Percentiles rank a stretch among this genome's conserved stretches.
Conservation (phyloP, 35 echinoderm and acorn worm species). For the Hemicentrotus pulcherrimus region DNA sequence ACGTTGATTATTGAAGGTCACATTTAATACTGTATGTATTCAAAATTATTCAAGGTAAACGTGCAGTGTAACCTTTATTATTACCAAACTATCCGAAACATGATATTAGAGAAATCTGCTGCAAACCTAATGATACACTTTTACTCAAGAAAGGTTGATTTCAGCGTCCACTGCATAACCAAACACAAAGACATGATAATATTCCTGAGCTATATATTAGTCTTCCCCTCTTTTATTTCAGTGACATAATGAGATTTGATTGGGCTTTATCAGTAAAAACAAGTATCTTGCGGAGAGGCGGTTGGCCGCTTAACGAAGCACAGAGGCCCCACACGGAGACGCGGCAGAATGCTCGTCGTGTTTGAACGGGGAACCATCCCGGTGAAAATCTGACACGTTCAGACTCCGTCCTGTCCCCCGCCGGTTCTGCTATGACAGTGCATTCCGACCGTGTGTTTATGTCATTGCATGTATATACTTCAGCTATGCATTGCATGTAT, state of each 20-base stretch:
- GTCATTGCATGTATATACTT: not conserved
- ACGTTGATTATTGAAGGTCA: too few relatives aligned
- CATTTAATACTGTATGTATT: too few relatives aligned
- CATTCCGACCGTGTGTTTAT: not conserved
- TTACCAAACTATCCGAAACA: too few relatives aligned
- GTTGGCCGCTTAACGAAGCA: not conserved
- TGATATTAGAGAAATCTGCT: too few relatives aligned
- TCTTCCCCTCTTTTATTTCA: not conserved
- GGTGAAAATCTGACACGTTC: constrained; percentile 1
- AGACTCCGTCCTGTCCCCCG: not conserved
- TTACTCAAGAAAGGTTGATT: too few relatives aligned
- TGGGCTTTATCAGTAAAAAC: constrained; percentile 31
- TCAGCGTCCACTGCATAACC: too few relatives aligned
- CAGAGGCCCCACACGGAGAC: constrained; percentile 24
- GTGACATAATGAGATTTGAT: constrained; percentile 31
- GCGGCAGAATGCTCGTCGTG: not conserved
- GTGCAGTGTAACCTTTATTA: too few relatives aligned
- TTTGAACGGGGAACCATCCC: not conserved
- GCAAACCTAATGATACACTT: too few relatives aligned
- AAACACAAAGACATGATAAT: not conserved
- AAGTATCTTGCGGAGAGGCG: constrained; percentile 22
- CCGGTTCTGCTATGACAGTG: not conserved
- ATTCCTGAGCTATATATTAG: not conserved
- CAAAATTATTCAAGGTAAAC: too few relatives aligned
- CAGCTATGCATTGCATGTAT: not conserved